Evolutionary conservation across 1,140 invertebrate species (phyloP), one percentile per base, ranked within the genome.

Genomic region (Triops cancriformis): DNA sequence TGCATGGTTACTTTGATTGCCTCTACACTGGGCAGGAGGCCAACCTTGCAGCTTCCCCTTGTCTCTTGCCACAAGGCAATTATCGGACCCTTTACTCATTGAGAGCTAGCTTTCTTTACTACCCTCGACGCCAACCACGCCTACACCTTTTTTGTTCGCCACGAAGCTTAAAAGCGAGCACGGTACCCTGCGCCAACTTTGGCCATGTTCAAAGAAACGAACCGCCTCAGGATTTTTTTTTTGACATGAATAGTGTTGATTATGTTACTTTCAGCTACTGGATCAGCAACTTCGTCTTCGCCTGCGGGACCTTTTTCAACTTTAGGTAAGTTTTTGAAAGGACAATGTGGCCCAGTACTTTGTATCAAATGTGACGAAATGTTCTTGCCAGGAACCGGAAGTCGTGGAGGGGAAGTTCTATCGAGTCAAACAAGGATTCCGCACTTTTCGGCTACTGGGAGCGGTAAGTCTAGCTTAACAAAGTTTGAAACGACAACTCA

Each of bases 61-160:
- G 51, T 64, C 51, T 64, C 51, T 64, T 64, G 51, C 51, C 51
- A 64, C 51, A 64, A 64, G 51, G 51, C 51, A 64, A 64, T 64
- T 64, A 64, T 64, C 51, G 51, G 51, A 64, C 51, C 51, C 51
- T 64, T 37, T 64, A 64, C 51, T 64, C 51, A 64, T 64, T 64
- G 51, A 64, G 51, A 64, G 51, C 51, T 7, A 64, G 51, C 51
- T 64, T 64, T 64, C 51, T 64, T 64, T 64, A 64, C 51, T 64
- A 64, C n/a, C 51, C 51, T 23, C 51, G 51, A 64, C 51, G n/a
- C 23, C 51, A 23, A 37, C 51, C 51, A 23, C 51, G 51, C 51
- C 51, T 23, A 64, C 51, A 10, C 51, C 51, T 64, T 64, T 23
- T 64, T 37, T 37, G 51, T 64, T 64, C 51, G 14, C 23, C 51